Evolutionary conservation across 2,888 invertebrate genomes (phyloP), one percentile per base, ranked within the genome.

Genomic region (Sycophila texana): DNA sequence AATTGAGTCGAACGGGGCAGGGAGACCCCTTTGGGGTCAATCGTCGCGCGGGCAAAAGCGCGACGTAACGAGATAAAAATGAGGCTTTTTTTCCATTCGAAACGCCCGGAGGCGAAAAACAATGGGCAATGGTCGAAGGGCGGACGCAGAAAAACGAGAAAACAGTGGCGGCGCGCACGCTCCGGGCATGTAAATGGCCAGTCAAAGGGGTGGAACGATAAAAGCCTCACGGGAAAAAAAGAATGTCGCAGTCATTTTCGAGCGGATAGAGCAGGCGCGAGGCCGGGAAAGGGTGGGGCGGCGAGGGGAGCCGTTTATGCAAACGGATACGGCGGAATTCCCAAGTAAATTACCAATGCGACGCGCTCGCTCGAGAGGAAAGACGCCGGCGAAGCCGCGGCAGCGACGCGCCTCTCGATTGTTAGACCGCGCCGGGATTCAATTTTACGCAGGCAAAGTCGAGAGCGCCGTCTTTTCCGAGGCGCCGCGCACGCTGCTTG

Each of bases 151-250:
- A 70, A 75, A 57, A 30, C 55, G 58, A 20, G 12, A 26, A 70
- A 57, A 57, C n/a, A 26, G 16, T 16, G 20, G 20, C 26, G 20
- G 20, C 4, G 47, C 18, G 47, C 51, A 16, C 71, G 14, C 70
- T 12, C 66, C 16, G 57, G 49, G 10, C 20, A 72, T 30, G 78
- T 4, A 51, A 63, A 74, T 72, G 51, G 61, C 70, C 74, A 81
- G 77, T 82, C 82, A 83, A 84, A 84, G 81, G 80, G 81, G 26
- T 77, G 74, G 66, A 80, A 74, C 76, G 82, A 84, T 83, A 84
- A 84, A 82, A 81, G 82, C 81, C 57, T 71, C 67, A 74, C 74
- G 83, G 80, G 82, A 80, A 83, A 75, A 26, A 60, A 60, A 60
- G 22, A 83, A 83, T 82, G 82, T 79, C 60, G 80, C 80, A 80